Base-by-base conservation (phyloP, 2,113 vertebrate genomes). In the Microcebus lehilahytsara region DNA sequence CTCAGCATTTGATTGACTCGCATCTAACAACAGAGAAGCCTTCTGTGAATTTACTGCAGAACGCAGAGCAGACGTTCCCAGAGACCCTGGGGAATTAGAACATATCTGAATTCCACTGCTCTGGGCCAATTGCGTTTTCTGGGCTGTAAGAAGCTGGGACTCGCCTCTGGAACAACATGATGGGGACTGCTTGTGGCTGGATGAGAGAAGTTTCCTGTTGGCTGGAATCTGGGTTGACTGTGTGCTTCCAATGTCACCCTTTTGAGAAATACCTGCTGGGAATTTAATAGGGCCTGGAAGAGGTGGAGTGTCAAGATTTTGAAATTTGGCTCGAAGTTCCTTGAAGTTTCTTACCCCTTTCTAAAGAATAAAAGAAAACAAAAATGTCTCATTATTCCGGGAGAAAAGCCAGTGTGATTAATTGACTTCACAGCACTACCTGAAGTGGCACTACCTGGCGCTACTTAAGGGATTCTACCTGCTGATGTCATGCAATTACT, bases 301-400 rank as follows among this genome's bases (percentile, higher is more conserved):
- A 74, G 85, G 37, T 32, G 79, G 34, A 3, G 16, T 51, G 34
- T 96, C 96, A 22, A 88, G 49, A 32, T 97, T 98, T 71, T 99
- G 98, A 89, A 99, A 99, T 97, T 97, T 99, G 67, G 98, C 98
- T 97, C 89, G 96, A 32, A 99, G 97, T 72, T 98, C 98, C 97
- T 96, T 97, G 97, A 99, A 98, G 91, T 98, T 98, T 91, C 42
- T 98, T 53, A 90, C 51, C 6, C 80, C 96, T 98, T 99, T 98
- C 99, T 99, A 95, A 96, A 97, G 20, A 22, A 87, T 14, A 84
- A 96, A 64, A 37, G 2, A 62, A 92, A 92, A 97, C 3, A 42
- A 53, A 88, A 49, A 75, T 17, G 27, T 96, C 34, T 95, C 11
- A 87, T 77, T 81, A 91, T 25, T 92, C 34, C 75, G 51, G 69